A percentile compares a stretch with the other conserved stretches of the same genome.
Conservation (phyloP, 2,113 vertebrate species). For the Leptosomus discolor region DNA sequence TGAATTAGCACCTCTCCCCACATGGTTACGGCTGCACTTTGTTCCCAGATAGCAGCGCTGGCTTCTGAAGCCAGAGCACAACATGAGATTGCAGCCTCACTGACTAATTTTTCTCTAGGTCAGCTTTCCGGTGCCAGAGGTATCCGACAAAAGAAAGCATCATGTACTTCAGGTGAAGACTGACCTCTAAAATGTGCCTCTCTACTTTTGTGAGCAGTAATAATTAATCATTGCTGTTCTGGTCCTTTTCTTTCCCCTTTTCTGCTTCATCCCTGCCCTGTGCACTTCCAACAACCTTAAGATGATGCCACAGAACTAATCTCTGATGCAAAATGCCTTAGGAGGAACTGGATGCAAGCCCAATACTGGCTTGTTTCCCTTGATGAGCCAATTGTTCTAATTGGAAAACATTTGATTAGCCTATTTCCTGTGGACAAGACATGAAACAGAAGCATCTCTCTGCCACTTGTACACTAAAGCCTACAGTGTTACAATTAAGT, state of each 20-base stretch:
- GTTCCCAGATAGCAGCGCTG: background rate
- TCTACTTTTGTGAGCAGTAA: background rate
- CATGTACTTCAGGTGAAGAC: background rate
- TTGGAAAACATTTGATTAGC: constrained; percentile 43
- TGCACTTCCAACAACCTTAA: background rate
- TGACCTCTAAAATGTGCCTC: background rate
- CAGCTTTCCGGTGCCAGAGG: background rate
- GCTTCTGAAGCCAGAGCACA: background rate
- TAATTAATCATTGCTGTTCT: background rate
- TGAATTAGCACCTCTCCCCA: background rate
- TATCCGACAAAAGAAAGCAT: background rate
- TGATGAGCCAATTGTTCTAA: constrained; percentile 19
- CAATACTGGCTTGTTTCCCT: background rate
- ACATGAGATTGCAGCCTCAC: background rate
- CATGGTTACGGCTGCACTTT: background rate
- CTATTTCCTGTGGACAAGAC: background rate
- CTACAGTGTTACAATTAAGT: background rate
- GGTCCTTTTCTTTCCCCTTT: background rate
- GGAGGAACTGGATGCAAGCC: constrained; percentile 33
- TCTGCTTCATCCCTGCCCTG: background rate
- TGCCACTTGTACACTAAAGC: background rate
- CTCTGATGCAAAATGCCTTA: constrained; percentile 9
- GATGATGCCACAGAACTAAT: background rate
- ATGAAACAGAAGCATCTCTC: background rate
- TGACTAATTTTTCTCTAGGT: background rate